Conservation (phyloP, 2,797 vertebrate species). For the Halcyon leucocephala region DNA sequence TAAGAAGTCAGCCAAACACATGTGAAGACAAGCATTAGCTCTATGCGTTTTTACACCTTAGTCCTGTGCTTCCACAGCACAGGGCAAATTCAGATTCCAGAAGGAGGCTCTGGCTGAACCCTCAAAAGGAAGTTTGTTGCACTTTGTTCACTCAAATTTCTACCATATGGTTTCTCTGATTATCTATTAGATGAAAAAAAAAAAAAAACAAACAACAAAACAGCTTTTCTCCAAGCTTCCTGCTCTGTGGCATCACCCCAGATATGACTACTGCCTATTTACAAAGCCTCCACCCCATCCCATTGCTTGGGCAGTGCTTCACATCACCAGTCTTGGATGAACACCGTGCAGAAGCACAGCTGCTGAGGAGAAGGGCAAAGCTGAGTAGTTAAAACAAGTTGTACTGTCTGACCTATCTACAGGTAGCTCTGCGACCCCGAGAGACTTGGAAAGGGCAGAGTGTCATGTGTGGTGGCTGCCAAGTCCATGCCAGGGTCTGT, state of each 20-base stretch:
- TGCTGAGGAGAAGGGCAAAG: not conserved
- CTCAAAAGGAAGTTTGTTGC: not conserved
- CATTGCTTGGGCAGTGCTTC: rapidly evolving
- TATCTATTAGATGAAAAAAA: not conserved
- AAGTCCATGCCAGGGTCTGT: not conserved
- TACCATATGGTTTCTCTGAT: not conserved
- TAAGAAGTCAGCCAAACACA: not conserved
- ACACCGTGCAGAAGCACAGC: too few species aligned
- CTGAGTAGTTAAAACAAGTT: not conserved
- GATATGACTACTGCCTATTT: not conserved
- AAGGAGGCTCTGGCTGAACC: not conserved
- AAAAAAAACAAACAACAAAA: not conserved
- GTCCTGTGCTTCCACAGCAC: not conserved
- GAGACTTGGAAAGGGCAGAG: not conserved
- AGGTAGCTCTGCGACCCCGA: rapidly evolving
- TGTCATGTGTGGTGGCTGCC: too few species aligned
- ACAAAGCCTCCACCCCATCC: not conserved
- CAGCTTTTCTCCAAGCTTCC: not conserved
- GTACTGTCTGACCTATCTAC: not conserved
- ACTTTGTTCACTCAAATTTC: not conserved
- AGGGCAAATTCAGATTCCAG: not conserved
- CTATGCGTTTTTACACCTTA: not conserved
- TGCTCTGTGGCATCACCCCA: not conserved
- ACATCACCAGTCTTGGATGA: not conserved
- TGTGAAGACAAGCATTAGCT: not conserved